Evolutionary conservation across 2,888 invertebrate species (phyloP).

Genomic region (Pinctada fucata): DNA sequence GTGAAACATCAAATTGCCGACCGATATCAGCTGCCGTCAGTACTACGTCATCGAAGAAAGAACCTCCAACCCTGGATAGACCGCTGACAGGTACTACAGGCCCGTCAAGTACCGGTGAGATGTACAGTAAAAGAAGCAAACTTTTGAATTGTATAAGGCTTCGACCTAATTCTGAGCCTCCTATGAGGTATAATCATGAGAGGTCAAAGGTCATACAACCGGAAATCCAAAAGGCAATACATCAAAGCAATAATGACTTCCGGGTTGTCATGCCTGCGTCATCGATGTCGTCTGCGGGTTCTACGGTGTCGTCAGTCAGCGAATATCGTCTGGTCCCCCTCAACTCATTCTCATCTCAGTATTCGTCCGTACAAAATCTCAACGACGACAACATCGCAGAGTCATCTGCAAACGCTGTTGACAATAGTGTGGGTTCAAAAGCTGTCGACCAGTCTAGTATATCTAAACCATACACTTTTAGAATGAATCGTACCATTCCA

Average conservation of each 20-base stretch:
- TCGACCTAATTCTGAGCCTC: conserved; percentile 55
- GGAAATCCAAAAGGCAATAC: conserved; percentile 48
- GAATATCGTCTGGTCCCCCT: conserved; percentile 33
- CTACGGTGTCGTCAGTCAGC: conserved; percentile 28
- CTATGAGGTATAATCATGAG: conserved; percentile 49
- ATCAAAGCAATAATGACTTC: conserved; percentile 57
- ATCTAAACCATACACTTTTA: conserved; percentile 17
- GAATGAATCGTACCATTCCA: conserved; percentile 17
- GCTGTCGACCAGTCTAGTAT: not conserved
- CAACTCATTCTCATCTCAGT: conserved; percentile 28
- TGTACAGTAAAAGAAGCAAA: conserved; percentile 54
- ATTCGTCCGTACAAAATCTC: conserved; percentile 28
- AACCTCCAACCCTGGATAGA: not conserved
- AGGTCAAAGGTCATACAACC: conserved; percentile 42
- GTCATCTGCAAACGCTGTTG: conserved; percentile 26
- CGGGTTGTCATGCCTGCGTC: conserved; percentile 39
- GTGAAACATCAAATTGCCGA: not conserved
- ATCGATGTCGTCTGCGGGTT: conserved; percentile 20
- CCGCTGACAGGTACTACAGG: conserved; percentile 43
- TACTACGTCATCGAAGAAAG: conserved; percentile 25
- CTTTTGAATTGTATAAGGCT: conserved; percentile 56
- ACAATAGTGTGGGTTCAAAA: conserved; percentile 10
- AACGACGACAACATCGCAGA: conserved; percentile 27
- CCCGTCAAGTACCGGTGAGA: conserved; percentile 54
- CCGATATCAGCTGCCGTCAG: not conserved